phyloP scores from a whole-genome alignment of 2,888 invertebrate species.

The Elysia crispata region DNA sequence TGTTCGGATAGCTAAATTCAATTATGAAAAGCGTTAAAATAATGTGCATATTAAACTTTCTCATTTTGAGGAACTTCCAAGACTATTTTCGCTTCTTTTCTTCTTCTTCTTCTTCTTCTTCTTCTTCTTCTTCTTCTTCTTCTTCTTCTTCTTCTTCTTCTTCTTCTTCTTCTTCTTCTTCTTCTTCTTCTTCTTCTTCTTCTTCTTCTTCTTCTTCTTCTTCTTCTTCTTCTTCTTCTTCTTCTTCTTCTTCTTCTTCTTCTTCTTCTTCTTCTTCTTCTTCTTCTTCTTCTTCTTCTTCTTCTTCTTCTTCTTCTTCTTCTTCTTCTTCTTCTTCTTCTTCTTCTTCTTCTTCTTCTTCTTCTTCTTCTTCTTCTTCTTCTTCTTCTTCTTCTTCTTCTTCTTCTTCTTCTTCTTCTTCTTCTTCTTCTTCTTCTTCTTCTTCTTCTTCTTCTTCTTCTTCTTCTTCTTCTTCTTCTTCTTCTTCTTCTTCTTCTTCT shows the following conservation, averaged over 20 bases:
- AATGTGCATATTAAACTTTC: no score
- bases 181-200: not conserved
- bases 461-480: not conserved
- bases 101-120: not conserved
- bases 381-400: not conserved
- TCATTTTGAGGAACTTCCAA: no score
- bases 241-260: not conserved
- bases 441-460: not conserved
- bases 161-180: conserved; percentile 1
- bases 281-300: conserved; percentile 6
- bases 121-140: not conserved
- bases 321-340: not conserved
- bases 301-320: not conserved
- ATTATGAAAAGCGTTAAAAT: no score
- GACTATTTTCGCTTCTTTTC: not conserved
- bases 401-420: not conserved
- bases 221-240: not conserved
- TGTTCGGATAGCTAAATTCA: no score
- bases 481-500: not conserved
- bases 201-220: not conserved
- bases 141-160: not conserved
- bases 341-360: not conserved
- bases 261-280: not conserved
- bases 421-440: not conserved
- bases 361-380: not conserved